Percentiles rank a stretch among this genome's conserved stretches.
Evolutionary conservation across 2,888 invertebrate genomes (phyloP).

Genomic region (Prosopocoilus inquinatus): DNA sequence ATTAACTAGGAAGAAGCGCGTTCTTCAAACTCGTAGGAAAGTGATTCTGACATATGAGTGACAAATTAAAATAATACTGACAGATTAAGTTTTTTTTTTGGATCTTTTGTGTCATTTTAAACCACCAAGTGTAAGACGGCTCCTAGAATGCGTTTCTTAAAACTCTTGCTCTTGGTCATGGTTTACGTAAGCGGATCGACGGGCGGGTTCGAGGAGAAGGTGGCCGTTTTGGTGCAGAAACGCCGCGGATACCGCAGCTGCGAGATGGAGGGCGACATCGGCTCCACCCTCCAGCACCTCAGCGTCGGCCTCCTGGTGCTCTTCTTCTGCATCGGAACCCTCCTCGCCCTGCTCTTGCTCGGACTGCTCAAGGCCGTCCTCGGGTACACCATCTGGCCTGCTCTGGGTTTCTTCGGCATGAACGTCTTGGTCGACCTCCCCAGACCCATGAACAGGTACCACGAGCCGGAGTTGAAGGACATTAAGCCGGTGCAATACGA

Average conservation of each 20-base stretch:
- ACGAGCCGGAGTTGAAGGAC: constrained; percentile 40
- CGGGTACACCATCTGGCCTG: constrained; percentile 25
- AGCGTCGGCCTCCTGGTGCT: constrained; percentile 12
- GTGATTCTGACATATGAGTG: too few species aligned
- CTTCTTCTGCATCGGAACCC: constrained; percentile 9
- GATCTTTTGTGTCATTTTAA: too few species aligned
- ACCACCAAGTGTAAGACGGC: too few species aligned
- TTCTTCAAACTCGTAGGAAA: too few species aligned
- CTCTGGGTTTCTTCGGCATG: constrained; percentile 36
- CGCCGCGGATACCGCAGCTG: constrained; percentile 1
- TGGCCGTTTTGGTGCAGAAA: constrained; percentile 10
- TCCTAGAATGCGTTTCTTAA: too few species aligned
- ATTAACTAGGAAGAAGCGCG: too few species aligned
- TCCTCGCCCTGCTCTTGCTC: constrained; percentile 17
- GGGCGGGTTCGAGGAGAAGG: constrained; percentile 16
- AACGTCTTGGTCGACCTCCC: constrained; percentile 33
- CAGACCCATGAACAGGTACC: constrained; percentile 36
- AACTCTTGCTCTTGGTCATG: background rate
- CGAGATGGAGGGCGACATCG: constrained; percentile 2
- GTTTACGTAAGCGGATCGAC: constrained; percentile 4
- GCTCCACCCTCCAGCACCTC: constrained; percentile 2
- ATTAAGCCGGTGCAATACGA: constrained; percentile 40
- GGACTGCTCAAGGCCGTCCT: constrained; percentile 29
- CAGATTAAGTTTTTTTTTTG: too few species aligned
- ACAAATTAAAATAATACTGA: too few species aligned